Evolutionary conservation across 2,797 vertebrate genomes (phyloP), one percentile per base, ranked within the genome.

Genomic region (Gadopsis marmoratus): DNA sequence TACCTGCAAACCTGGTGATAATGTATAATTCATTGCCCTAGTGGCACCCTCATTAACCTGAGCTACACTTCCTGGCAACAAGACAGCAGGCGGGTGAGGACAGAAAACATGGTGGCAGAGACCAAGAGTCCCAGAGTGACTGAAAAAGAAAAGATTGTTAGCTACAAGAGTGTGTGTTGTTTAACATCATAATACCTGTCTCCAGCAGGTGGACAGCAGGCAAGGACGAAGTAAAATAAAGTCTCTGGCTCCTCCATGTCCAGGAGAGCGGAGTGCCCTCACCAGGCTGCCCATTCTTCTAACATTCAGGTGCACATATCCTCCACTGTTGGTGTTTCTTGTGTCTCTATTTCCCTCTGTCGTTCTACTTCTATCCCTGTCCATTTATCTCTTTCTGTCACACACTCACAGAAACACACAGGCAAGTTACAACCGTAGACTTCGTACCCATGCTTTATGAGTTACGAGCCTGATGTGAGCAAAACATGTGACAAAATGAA

Each of bases 61-160:
- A 62, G 56, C 74, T 81, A 77, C 71, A 71, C 48, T 72, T 89
- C 93, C 89, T 95, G 92, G 92, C 94, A 94, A 95, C 79, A 68
- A 77, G 50, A 66, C 67, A 68, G 61, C 12, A 71, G 66, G 11
- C 59, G 68, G 45, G 61, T 33, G n/a, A 74, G 45, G 60, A 60
- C 6, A 7, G 47, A 71, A 33, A 59, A 79, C 66, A 78, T 71
- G 83, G n/a, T 71, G 63, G n/a, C 9, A 69, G 51, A 75, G 39
- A 65, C 35, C 82, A 74, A 66, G 53, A 65, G 16, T 53, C 35
- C 65, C 45, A 64, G 61, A 81, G 68, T 56, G 62, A 79, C 23
- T 53, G 71, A 82, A 65, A 74, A 79, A 39, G 61, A 65, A 74
- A 79, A 39, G 61, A 81, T 54, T 81, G 39, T 16, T 11, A 31